A percentile compares a stretch with the other conserved stretches of the same genome.
Evolutionary conservation across 2,113 vertebrate species (phyloP).

Genomic region (Steatornis caripensis): DNA sequence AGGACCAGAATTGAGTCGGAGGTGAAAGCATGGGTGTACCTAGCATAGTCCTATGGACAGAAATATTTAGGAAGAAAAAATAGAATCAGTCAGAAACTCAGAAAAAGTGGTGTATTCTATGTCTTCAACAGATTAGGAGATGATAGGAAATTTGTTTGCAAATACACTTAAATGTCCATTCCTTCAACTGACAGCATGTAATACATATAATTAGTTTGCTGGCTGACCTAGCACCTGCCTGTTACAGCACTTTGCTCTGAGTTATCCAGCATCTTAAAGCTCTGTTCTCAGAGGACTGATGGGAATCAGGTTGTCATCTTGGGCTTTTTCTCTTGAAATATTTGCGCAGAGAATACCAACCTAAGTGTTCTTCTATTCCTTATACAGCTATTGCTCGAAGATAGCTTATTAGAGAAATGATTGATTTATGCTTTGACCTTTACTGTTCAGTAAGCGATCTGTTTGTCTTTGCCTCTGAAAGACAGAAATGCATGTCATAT

Average conservation of each 20-base stretch:
- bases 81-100: not conserved
- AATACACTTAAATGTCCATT: not conserved
- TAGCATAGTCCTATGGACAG: not conserved
- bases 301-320: not conserved
- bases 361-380: conserved; percentile 10
- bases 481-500: not conserved
- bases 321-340: conserved; percentile 1
- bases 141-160: not conserved
- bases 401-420: conserved; percentile 47
- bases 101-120: not conserved
- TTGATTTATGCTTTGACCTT: conserved; percentile 63
- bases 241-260: not conserved
- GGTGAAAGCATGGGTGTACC: not conserved
- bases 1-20: not conserved
- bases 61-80: not conserved
- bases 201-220: not conserved
- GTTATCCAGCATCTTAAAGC: not conserved
- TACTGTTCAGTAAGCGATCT: conserved; percentile 42
- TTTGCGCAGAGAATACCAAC: not conserved
- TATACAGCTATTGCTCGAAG: not conserved
- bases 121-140: not conserved
- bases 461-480: conserved; percentile 41
- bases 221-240: not conserved
- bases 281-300: not conserved
- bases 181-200: not conserved